These are phyloP conservation scores for Falco biarmicus DNA, from an alignment of 2,797 vertebrate species.

Conservation along the genomic window DNA sequence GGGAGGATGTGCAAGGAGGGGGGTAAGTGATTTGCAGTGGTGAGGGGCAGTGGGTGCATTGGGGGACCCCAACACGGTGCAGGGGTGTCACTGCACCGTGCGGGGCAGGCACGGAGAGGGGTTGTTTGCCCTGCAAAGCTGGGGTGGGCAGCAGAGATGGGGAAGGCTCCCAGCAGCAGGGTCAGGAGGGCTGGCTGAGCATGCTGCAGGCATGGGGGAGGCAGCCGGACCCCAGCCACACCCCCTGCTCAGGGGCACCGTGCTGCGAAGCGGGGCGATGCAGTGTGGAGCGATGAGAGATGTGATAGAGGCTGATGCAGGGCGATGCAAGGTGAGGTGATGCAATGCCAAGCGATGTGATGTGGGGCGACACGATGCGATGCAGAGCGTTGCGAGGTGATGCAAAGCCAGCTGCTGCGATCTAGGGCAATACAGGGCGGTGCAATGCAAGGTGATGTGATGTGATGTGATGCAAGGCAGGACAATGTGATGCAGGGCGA, in stretches of 20 bases:
- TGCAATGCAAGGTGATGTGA: neutral
- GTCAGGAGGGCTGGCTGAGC: neutral
- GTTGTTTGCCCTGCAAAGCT: neutral
- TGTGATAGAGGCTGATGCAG: neutral
- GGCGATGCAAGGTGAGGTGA: neutral
- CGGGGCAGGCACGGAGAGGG: neutral
- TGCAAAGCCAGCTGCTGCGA: neutral
- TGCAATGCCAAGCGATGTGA: neutral
- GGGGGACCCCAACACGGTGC: fast-evolving
- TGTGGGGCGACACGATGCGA: fast-evolving
- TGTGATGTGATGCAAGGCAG: too few species aligned
- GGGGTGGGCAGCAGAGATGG: neutral
- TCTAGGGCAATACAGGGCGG: neutral
- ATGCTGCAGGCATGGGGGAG: neutral
- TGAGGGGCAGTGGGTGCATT: neutral
- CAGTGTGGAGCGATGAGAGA: neutral
- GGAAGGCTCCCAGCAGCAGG: neutral
- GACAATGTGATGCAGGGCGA: neutral
- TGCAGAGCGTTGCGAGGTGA: neutral
- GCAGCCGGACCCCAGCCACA: neutral
- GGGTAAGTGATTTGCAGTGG: neutral
- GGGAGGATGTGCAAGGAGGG: neutral
- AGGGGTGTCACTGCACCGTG: neutral
- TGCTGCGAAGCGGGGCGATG: neutral
- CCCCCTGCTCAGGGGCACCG: fast-evolving